Evolutionary conservation across 1,140 invertebrate genomes (phyloP).

Genomic region (Bombyx mandarina): DNA sequence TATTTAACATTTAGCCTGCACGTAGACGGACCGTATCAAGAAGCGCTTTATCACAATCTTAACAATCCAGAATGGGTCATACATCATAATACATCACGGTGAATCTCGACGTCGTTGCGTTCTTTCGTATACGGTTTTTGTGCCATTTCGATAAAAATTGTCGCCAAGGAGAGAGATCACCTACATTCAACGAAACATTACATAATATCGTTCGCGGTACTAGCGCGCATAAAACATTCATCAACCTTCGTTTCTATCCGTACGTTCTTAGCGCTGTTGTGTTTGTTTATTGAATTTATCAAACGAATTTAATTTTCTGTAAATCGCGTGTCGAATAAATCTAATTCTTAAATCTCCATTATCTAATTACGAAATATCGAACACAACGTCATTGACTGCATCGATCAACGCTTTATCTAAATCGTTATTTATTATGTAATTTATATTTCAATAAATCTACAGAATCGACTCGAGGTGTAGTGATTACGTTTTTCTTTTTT

Average conservation of each 20-base stretch:
- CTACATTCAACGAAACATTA: conserved; percentile 1
- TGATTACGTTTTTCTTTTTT: conserved; percentile 11
- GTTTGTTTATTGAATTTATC: no score
- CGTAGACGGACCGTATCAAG: not conserved
- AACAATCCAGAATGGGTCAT: conserved; percentile 40
- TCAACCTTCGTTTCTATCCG: no score
- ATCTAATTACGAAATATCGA: no score
- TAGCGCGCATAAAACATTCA: no score
- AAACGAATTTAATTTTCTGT: no score
- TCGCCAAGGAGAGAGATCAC: conserved; percentile 11
- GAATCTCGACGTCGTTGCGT: conserved; percentile 40
- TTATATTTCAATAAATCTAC: conserved; percentile 10
- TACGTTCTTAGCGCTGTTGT: no score
- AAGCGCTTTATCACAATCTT: conserved; percentile 35
- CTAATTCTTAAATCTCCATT: no score
- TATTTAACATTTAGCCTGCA: conserved; percentile 12
- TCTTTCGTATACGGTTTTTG: conserved; percentile 23
- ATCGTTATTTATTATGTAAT: conserved; percentile 15
- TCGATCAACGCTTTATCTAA: conserved; percentile 25
- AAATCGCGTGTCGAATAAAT: no score
- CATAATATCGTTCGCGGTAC: no score
- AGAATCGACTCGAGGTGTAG: conserved; percentile 20
- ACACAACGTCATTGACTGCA: conserved; percentile 12
- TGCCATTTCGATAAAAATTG: conserved; percentile 38
- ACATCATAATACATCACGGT: conserved; percentile 60